These are phyloP conservation scores for Steatocranus sp. DNA, from an alignment of 2,797 vertebrate genomes.

Conservation along the genomic window DNA sequence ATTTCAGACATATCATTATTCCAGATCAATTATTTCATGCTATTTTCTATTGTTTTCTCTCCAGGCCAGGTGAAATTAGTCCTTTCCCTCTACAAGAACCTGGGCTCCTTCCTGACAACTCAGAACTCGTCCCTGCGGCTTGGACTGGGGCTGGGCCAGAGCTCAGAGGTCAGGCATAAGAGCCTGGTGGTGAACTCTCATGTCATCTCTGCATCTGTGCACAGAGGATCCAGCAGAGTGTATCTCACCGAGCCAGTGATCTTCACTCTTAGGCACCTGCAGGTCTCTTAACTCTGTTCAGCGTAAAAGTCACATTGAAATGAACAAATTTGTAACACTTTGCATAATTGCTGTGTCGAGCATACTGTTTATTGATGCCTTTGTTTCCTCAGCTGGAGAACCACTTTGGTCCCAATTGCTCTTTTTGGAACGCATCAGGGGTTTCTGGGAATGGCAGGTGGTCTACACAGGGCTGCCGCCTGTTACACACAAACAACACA, in stretches of 20 bases:
- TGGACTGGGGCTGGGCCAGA: slow-evolving; percentile 65
- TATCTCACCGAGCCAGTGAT: slow-evolving; percentile 89
- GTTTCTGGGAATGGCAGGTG: slow-evolving; percentile 87
- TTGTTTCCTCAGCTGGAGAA: slow-evolving; percentile 80
- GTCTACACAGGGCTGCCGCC: slow-evolving; percentile 89
- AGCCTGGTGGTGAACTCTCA: slow-evolving; percentile 88
- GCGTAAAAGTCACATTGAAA: background rate
- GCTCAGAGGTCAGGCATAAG: slow-evolving; percentile 61
- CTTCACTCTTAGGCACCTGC: slow-evolving; percentile 87
- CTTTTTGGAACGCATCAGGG: slow-evolving; percentile 94
- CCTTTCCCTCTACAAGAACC: slow-evolving; percentile 88
- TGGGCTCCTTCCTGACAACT: slow-evolving; percentile 87
- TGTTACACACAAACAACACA: slow-evolving; percentile 87
- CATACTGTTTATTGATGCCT: background rate
- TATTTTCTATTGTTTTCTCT: background rate
- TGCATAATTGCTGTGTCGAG: background rate
- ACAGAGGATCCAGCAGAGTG: slow-evolving; percentile 87
- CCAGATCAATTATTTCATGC: background rate
- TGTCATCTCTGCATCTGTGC: slow-evolving; percentile 89
- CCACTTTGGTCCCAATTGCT: slow-evolving; percentile 92
- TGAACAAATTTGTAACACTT: background rate
- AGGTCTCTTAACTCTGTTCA: slow-evolving; percentile 65
- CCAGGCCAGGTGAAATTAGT: slow-evolving; percentile 90
- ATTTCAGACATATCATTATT: background rate
- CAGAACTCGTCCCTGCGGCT: slow-evolving; percentile 84